Conservation (phyloP, 1,140 invertebrate species). For the Temnothorax nylanderi region DNA sequence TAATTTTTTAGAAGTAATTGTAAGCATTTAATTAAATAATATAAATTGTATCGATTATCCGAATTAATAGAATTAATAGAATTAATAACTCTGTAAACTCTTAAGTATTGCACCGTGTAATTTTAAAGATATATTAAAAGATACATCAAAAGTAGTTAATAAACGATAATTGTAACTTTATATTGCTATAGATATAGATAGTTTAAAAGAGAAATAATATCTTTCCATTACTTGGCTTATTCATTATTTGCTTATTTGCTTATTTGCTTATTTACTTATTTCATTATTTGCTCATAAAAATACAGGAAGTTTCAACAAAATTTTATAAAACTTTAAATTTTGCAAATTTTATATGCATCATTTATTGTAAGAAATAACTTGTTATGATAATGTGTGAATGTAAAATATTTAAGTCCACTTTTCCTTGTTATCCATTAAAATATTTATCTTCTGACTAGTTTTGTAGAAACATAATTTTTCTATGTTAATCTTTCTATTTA, state of each 20-base stretch:
- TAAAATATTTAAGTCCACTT: too few species aligned
- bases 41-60: background rate
- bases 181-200: background rate
- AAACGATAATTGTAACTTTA: background rate
- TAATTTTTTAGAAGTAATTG: background rate
- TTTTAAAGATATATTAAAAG: background rate
- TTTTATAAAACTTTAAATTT: background rate
- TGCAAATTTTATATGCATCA: background rate
- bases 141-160: background rate
- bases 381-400: too few species aligned
- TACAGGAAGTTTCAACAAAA: background rate
- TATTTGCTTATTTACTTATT: too few species aligned
- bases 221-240: background rate
- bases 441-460: background rate
- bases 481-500: background rate
- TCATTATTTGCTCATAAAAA: background rate
- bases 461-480: background rate
- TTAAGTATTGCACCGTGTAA: background rate
- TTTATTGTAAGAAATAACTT: background rate
- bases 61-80: too few species aligned
- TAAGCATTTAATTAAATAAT: background rate
- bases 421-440: background rate
- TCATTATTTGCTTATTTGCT: too few species aligned
- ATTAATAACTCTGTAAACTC: background rate
- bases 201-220: background rate